phyloP scores from a whole-genome alignment of 2,113 vertebrate genomes.

The Riparia riparia region DNA sequence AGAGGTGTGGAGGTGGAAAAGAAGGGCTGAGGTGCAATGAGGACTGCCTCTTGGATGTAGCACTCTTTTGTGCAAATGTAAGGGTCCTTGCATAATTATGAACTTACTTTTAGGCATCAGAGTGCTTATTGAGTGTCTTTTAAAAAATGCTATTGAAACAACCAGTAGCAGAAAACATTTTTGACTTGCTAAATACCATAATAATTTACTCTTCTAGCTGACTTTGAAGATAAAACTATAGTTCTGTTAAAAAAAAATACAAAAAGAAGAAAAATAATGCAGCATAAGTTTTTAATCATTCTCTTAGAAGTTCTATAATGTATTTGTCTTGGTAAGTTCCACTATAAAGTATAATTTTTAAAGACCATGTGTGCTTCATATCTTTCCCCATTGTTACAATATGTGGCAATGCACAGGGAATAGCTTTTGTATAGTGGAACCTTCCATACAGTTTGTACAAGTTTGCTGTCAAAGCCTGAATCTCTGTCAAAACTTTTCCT shows the following conservation, averaged over 20 bases:
- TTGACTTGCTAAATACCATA: neutral
- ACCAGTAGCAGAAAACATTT: neutral
- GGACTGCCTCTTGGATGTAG: neutral
- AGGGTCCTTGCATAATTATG: neutral
- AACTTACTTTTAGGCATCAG: neutral
- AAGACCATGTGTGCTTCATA: neutral
- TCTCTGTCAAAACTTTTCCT: neutral
- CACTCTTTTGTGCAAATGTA: neutral
- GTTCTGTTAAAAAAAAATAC: neutral
- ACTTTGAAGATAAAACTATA: neutral
- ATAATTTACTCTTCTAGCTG: neutral
- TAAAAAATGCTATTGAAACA: neutral
- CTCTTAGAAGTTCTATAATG: neutral
- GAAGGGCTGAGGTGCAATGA: neutral
- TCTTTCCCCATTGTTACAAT: neutral
- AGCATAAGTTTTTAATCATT: rapidly evolving
- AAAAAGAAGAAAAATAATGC: neutral
- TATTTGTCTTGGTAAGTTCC: neutral
- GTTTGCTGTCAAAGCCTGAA: neutral
- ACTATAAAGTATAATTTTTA: neutral
- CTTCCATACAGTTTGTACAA: neutral
- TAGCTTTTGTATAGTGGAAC: neutral
- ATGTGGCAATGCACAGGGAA: neutral
- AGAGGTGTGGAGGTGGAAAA: neutral
- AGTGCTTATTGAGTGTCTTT: neutral